Evolutionary conservation across 2,797 vertebrate species (phyloP), one percentile per base, ranked within the genome.

Genomic region (Chloroceryle inda): DNA sequence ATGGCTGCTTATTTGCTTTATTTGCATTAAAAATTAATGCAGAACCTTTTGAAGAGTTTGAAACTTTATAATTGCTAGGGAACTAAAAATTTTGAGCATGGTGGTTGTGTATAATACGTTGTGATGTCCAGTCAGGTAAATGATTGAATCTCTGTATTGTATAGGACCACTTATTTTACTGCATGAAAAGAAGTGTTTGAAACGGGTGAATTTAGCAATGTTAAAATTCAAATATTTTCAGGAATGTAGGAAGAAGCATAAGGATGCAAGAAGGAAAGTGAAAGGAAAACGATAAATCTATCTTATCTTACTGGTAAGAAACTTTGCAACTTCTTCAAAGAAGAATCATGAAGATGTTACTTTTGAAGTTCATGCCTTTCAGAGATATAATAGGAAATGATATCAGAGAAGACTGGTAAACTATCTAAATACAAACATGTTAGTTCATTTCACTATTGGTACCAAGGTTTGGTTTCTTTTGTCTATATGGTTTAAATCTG

Each of bases 231-330:
- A 88, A 45, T 88, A 55, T 95, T 97, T 95, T 72, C 80, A 98
- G 98, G 98, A 98, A 74, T 98, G 97, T 64, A 95, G 92, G 50
- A 98, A 97, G 95, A 98, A 98, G 91, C 98, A 98, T 67, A 98
- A 98, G 95, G 97, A 98, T 89, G 98, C 98, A 55, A 98, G 96
- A 96, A 96, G 98, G 67, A 98, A 97, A 97, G 59, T 98, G 62
- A 98, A 96, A 95, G 42, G 77, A 68, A 98, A 97, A 61, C 77
- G 95, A 68, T 97, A 92, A 94, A 49, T 45, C 20, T 62, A 40
- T 23, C 20, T 59, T 52, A 15, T 3, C 27, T 29, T 45, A n/a
- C 12, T 26, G 23, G 29, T 33, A 13, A 49, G 22, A 33, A 47
- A 9, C 17, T 0, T 45, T 23, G 2, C 64, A 87, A 64, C 6